Evolutionary conservation across 2,888 invertebrate species (phyloP), one percentile per base, ranked within the genome.

Genomic region (Hoplodrina blanda): DNA sequence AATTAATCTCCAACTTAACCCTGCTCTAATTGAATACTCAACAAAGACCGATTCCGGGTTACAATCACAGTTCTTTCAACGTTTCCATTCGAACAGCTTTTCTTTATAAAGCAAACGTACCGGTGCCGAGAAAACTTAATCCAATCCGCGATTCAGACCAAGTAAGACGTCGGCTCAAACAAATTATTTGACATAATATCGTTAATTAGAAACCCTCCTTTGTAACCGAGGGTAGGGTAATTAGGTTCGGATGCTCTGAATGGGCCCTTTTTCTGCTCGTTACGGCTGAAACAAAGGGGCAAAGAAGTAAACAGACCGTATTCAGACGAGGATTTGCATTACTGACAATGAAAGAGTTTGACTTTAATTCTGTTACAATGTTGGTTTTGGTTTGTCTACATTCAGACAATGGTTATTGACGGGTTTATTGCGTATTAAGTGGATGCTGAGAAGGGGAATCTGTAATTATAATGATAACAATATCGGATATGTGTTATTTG

Each of bases 181-280:
- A 94, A 96, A 95, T 96, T 95, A 95, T 95, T 95, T 95, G 95
- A 95, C 95, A 95, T 96, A 96, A 96, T 95, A 95, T 95, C 94
- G 95, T 95, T 96, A 96, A 95, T 96, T 95, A 95, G 94, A 94
- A 94, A 90, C 94, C 94, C 94, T 93, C 93, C 86, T 95, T 95
- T 94, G 95, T 95, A 91, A 86, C 90, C 87, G 89, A 88, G 93
- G 94, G 92, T 90, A 89, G 90, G 92, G 93, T 96, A 96, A 96
- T 95, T 96, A 95, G 95, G 95, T 95, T 96, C 95, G 94, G 92
- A 93, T 94, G 92, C 87, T 94, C 91, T 95, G 95, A 96, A 96
- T 95, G 92, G 95, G 91, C 90, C 93, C 95, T 95, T 95, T 95
- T 95, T 95, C 94, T 94, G 93, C 95, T 95, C 95, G 95, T 95